Evolutionary conservation across 2,888 invertebrate genomes (phyloP).

Genomic region (Norana najaformis): DNA sequence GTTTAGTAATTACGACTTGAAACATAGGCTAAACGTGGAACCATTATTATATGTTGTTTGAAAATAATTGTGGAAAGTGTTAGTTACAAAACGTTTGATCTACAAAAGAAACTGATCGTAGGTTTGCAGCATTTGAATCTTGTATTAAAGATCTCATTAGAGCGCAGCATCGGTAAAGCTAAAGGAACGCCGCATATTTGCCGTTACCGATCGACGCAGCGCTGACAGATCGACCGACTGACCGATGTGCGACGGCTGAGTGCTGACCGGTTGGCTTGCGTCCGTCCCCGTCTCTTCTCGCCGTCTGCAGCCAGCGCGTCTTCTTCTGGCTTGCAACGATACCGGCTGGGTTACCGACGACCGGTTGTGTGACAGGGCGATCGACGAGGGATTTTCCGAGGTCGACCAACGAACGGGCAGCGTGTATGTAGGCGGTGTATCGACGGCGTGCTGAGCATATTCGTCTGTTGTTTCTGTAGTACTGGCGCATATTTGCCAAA

Average conservation of each 20-base stretch:
- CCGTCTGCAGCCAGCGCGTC: not conserved
- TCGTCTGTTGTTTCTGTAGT: too few relatives aligned
- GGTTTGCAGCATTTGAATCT: too few relatives aligned
- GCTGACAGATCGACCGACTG: too few relatives aligned
- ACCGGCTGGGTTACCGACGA: not conserved
- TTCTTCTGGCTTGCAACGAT: not conserved
- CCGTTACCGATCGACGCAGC: not conserved
- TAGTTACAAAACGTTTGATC: too few relatives aligned
- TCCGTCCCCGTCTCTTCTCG: not conserved
- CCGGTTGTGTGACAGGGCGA: constrained; percentile 3
- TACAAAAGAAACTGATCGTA: too few relatives aligned
- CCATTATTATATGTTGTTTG: too few relatives aligned
- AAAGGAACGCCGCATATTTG: not conserved
- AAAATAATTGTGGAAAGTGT: too few relatives aligned
- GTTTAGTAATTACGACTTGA: too few relatives aligned
- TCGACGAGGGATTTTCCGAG: not conserved
- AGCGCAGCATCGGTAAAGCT: not conserved
- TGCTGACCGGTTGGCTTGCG: not conserved
- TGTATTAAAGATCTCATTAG: too few relatives aligned
- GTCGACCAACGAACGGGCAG: not conserved
- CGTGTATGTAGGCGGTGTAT: not conserved
- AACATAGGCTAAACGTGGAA: too few relatives aligned
- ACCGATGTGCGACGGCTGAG: too few relatives aligned
- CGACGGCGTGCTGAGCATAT: not conserved
- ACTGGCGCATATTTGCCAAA: too few relatives aligned